Evolutionary conservation across 2,888 invertebrate species (phyloP), one percentile per base, ranked within the genome.

Genomic region (Ditula angustiorana): DNA sequence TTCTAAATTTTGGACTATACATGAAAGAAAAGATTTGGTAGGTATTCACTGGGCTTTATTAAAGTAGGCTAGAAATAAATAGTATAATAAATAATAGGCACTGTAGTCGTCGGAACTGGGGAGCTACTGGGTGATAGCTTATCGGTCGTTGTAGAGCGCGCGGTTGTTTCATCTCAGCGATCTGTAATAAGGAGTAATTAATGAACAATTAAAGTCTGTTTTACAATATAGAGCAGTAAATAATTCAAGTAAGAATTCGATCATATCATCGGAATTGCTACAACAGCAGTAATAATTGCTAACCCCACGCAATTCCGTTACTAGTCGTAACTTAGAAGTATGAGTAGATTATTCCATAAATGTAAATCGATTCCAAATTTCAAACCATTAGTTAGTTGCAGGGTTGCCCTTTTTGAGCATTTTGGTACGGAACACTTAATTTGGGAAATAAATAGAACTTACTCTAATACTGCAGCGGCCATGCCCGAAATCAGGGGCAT

Each of bases 401-500:
- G 10, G 2, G 3, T 52, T 23, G n/a, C n/a, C n/a, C n/a, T n/a
- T n/a, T n/a, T n/a, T n/a, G n/a, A n/a, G n/a, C n/a, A n/a, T n/a
- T n/a, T n/a, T n/a, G n/a, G n/a, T n/a, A n/a, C n/a, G n/a, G n/a
- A n/a, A n/a, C n/a, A n/a, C n/a, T n/a, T n/a, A n/a, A 33, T n/a
- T 33, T 33, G 10, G n/a, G n/a, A 33, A 33, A 5, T 10, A 4
- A n/a, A 33, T 0, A 13, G 33, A 11, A 69, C 71, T 71, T 61
- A 71, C 71, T 66, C 65, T 11, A 69, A 10, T 28, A 70, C 2
- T 5, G 58, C 68, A 46, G 35, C 33, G 16, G 66, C 66, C 26
- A 71, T 52, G 10, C 58, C 61, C 47, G 70, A 67, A 5, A 73
- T 21, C 41, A 64, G 0, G 2, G 71, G 74, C 24, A 72, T 33